Conservation (phyloP, 2,888 invertebrate genomes). For the Myopa tessellatipennis region DNA sequence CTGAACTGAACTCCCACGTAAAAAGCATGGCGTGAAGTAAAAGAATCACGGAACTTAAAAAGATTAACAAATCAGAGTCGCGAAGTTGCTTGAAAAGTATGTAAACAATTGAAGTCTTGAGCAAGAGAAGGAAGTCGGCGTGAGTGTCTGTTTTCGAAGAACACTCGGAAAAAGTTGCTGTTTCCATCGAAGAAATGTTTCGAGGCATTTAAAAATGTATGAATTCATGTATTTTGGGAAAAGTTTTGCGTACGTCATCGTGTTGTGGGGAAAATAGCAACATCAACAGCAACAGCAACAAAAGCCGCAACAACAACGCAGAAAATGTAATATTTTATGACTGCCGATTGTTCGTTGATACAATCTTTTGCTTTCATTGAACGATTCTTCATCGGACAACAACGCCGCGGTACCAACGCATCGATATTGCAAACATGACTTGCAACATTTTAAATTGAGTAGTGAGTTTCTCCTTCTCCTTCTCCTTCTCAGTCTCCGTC, state of each 20-base stretch:
- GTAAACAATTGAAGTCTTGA: neutral
- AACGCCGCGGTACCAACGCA: too few relatives aligned
- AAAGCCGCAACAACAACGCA: neutral
- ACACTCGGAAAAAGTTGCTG: neutral
- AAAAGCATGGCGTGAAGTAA: neutral
- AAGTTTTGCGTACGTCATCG: conserved; percentile 18
- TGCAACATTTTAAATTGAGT: conserved; percentile 19
- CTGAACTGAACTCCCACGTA: neutral
- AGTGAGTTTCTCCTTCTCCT: too few relatives aligned
- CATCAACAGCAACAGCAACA: neutral
- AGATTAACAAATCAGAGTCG: neutral
- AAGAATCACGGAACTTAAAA: neutral
- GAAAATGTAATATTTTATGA: neutral
- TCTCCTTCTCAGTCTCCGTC: neutral
- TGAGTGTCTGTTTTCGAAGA: neutral
- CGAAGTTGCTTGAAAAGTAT: neutral
- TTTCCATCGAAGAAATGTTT: neutral
- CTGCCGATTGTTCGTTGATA: neutral
- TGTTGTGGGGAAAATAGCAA: neutral
- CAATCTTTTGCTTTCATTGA: too few relatives aligned
- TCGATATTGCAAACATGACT: conserved; percentile 13
- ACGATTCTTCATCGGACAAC: too few relatives aligned
- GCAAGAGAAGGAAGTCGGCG: neutral
- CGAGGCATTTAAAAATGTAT: neutral
- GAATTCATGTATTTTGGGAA: neutral